Evolutionary conservation across 2,888 invertebrate genomes (phyloP).

Genomic region (Drymonia ruficornis): DNA sequence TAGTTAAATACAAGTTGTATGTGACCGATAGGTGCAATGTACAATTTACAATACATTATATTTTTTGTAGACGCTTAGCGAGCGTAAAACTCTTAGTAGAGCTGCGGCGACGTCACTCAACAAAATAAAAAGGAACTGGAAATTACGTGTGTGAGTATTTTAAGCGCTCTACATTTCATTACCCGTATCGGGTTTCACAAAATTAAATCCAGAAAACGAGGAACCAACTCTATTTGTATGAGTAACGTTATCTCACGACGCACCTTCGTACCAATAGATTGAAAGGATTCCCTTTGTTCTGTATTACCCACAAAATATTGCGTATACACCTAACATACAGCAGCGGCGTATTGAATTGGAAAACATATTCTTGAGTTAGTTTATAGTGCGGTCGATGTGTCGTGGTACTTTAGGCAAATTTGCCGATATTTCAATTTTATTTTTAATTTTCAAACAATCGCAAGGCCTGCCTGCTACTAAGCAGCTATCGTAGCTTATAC

Average conservation of each 20-base stretch:
- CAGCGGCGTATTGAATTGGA: conserved; percentile 47
- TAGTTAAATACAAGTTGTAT: too few species aligned
- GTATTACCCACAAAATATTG: conserved; percentile 43
- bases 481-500: too few species aligned
- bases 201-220: conserved; percentile 34
- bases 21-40: too few species aligned
- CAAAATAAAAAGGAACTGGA: too few species aligned
- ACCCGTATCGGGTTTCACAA: conserved; percentile 13
- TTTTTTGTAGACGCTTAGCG: too few species aligned
- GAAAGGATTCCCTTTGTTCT: conserved; percentile 43
- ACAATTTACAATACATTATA: too few species aligned
- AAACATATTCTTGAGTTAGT: conserved; percentile 45
- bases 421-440: too few species aligned
- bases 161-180: conserved; percentile 14
- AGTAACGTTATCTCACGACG: conserved; percentile 33
- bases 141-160: neutral
- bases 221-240: conserved; percentile 26
- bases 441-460: too few species aligned
- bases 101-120: too few species aligned
- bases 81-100: too few species aligned
- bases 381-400: conserved; percentile 8
- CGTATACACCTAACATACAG: conserved; percentile 24
- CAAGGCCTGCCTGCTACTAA: too few species aligned
- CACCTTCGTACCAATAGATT: conserved; percentile 31
- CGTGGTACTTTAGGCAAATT: neutral